Conservation (phyloP, 92 coral and sea anemone species). For the Desmophyllum pertusum region DNA sequence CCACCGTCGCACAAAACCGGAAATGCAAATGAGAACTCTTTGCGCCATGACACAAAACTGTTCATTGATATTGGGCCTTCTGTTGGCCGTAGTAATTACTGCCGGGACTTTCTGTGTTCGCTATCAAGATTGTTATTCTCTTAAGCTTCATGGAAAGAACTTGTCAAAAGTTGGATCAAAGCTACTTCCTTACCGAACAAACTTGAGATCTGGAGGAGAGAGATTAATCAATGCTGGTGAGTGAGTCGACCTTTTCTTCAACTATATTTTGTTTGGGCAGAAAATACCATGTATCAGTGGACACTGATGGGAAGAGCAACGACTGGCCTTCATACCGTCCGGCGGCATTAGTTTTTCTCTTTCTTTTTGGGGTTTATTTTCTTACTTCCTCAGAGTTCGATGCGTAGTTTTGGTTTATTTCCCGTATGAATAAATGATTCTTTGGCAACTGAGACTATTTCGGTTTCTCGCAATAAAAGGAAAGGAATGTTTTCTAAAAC, state of each 20-base stretch:
- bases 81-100: neutral
- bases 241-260: neutral
- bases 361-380: too few species aligned
- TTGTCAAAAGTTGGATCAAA: neutral
- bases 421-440: neutral
- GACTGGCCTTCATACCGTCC: too few species aligned
- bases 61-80: neutral
- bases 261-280: neutral
- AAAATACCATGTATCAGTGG: neutral
- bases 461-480: too few species aligned
- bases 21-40: neutral
- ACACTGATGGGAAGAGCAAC: neutral
- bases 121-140: neutral
- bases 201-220: too few species aligned
- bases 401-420: neutral
- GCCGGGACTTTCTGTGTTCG: neutral
- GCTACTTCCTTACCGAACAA: neutral
- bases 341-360: too few species aligned
- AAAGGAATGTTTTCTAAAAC: too few species aligned
- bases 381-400: neutral
- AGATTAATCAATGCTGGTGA: too few species aligned
- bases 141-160: neutral
- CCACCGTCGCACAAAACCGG: neutral
- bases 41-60: neutral
- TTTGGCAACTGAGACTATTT: neutral